A percentile compares a stretch with the other conserved stretches of the same genome.
Evolutionary conservation across 1,140 invertebrate species (phyloP).

Genomic region (Drosophila varians): DNA sequence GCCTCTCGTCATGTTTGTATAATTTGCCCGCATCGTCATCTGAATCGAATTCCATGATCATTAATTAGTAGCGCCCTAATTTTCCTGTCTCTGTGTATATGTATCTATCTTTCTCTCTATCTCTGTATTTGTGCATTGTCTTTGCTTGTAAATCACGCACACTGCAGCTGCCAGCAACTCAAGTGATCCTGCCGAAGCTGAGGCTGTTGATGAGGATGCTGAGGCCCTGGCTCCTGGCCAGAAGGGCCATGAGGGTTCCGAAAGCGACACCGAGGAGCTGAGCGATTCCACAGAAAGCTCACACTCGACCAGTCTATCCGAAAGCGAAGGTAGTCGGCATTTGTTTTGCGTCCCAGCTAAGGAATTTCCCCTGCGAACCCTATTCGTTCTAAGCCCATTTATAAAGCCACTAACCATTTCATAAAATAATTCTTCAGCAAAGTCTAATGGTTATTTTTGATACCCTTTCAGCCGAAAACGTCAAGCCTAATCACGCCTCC

Average conservation of each 20-base stretch:
- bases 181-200: constrained; percentile 25
- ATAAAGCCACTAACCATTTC: constrained; percentile 22
- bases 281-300: constrained; percentile 83
- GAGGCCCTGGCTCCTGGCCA: constrained; percentile 23
- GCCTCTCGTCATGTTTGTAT: constrained; percentile 42
- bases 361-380: constrained; percentile 13
- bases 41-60: constrained; percentile 21
- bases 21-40: constrained; percentile 43
- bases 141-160: constrained; percentile 72
- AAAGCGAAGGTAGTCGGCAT: constrained; percentile 70
- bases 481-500: constrained; percentile 57
- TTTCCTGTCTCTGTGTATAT: constrained; percentile 17
- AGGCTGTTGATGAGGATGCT: constrained; percentile 22
- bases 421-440: too few species aligned
- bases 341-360: constrained; percentile 33
- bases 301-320: constrained; percentile 80
- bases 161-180: constrained; percentile 73
- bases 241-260: constrained; percentile 51
- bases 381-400: constrained; percentile 42
- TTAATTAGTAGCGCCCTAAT: constrained; percentile 14
- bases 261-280: constrained; percentile 80
- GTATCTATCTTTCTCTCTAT: constrained; percentile 11
- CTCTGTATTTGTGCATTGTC: constrained; percentile 69
- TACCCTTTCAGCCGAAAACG: constrained; percentile 58
- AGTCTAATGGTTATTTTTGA: too few species aligned